Evolutionary conservation across 2,888 invertebrate species (phyloP).

Genomic region (Dioctria rufipes): DNA sequence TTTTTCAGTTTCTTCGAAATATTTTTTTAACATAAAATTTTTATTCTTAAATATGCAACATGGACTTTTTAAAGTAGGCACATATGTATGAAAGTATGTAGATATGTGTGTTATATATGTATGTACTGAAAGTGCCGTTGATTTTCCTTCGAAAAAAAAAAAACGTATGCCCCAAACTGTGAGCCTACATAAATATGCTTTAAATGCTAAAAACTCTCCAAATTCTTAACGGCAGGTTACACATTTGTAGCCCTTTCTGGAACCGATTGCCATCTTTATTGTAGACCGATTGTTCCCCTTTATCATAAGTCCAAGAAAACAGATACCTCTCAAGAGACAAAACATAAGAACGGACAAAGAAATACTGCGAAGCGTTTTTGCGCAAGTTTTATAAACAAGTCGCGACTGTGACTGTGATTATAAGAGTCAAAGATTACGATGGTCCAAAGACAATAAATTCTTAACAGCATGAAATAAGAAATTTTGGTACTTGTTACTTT

Average conservation of each 20-base stretch:
- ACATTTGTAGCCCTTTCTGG: slow-evolving; percentile 28
- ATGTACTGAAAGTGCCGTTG: slow-evolving; percentile 45
- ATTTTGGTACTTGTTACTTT: slow-evolving; percentile 45
- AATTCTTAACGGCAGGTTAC: slow-evolving; percentile 50
- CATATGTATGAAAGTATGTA: no score
- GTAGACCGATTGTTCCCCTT: slow-evolving; percentile 49
- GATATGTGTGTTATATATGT: not conserved
- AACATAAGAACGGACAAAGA: slow-evolving; percentile 25
- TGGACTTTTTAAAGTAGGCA: not conserved
- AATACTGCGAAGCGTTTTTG: slow-evolving; percentile 26
- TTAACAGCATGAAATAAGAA: slow-evolving; percentile 53
- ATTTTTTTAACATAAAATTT: slow-evolving; percentile 39
- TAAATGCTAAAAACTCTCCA: slow-evolving; percentile 23
- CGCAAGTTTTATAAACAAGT: not conserved
- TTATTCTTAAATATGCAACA: slow-evolving; percentile 46
- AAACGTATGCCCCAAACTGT: slow-evolving; percentile 35
- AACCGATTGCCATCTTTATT: slow-evolving; percentile 51
- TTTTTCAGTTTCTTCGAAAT: slow-evolving; percentile 20
- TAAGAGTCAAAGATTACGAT: slow-evolving; percentile 53
- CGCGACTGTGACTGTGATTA: slow-evolving; percentile 40
- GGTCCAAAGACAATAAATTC: slow-evolving; percentile 50
- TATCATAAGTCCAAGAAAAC: slow-evolving; percentile 46
- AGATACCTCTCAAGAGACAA: slow-evolving; percentile 22
- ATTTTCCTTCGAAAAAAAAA: slow-evolving; percentile 12
- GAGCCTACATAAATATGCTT: slow-evolving; percentile 33